phyloP scores from a whole-genome alignment of 2,113 vertebrate species.

The Catagonus wagneri region DNA sequence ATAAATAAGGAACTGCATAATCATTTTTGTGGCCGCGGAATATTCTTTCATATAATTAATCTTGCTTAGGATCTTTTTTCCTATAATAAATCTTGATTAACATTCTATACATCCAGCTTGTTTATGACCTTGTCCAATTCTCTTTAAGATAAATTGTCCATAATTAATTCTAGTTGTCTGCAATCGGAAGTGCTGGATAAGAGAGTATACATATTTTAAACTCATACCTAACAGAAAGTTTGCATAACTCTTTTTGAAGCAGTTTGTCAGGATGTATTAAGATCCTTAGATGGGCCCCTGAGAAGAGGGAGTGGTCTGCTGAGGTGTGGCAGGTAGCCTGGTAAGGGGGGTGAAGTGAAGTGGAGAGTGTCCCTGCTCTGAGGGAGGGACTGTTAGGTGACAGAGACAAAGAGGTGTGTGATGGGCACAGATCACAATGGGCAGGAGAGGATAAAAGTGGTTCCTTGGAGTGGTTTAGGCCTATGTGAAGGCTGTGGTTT shows the following conservation, averaged over 20 bases:
- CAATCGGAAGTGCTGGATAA: not conserved
- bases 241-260: not conserved
- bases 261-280: not conserved
- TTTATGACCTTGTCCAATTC: not conserved
- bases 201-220: constrained; percentile 33
- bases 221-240: not conserved
- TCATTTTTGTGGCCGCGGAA: not conserved
- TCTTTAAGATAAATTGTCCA: not conserved
- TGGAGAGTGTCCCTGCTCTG: not conserved
- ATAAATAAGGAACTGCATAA: not conserved
- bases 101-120: not conserved
- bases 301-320: not conserved
- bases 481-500: not conserved
- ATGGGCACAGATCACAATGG: not conserved
- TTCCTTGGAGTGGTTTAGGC: not conserved
- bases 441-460: not conserved
- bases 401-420: constrained; percentile 2
- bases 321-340: not conserved
- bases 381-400: not conserved
- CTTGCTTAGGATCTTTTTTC: not conserved
- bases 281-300: not conserved
- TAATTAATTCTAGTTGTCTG: not conserved
- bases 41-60: not conserved
- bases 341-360: not conserved
- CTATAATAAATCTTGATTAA: not conserved